Evolutionary conservation across 2,888 invertebrate genomes (phyloP).

Genomic region (Zygaena filipendulae): DNA sequence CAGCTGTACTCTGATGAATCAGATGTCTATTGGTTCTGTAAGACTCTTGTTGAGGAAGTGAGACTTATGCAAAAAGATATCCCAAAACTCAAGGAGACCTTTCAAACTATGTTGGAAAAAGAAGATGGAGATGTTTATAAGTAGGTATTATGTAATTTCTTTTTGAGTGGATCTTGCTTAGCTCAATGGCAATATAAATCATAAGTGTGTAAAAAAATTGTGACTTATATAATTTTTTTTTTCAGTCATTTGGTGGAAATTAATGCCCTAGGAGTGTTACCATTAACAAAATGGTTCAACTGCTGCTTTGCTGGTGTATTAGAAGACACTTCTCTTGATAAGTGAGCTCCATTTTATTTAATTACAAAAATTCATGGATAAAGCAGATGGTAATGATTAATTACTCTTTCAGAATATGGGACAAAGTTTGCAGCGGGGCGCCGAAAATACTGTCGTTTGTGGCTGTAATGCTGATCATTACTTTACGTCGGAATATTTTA

Average conservation of each 20-base stretch:
- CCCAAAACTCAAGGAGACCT: constrained; percentile 73
- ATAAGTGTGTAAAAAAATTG: no score
- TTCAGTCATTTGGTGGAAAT: constrained; percentile 74
- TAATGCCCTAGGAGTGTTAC: constrained; percentile 71
- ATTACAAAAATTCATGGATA: no score
- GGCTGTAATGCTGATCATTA: constrained; percentile 78
- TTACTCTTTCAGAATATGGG: constrained; percentile 79
- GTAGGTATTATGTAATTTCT: constrained; percentile 30
- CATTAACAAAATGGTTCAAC: constrained; percentile 82
- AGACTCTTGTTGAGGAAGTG: constrained; percentile 78
- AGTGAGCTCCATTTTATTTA: no score
- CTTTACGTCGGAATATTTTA: constrained; percentile 74
- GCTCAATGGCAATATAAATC: not conserved
- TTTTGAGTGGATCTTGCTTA: no score
- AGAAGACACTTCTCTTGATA: constrained; percentile 80
- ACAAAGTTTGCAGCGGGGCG: constrained; percentile 88
- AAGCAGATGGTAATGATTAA: no score
- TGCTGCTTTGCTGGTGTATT: constrained; percentile 86
- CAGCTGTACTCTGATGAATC: constrained; percentile 79
- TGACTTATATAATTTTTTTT: no score
- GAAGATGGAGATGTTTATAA: constrained; percentile 80
- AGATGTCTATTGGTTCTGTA: constrained; percentile 86
- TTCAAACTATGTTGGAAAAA: constrained; percentile 75
- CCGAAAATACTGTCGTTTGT: constrained; percentile 84
- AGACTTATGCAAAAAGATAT: constrained; percentile 74